A percentile compares a stretch with the other conserved stretches of the same genome.
Conservation (phyloP, 2,797 vertebrate genomes). For the Nothura maculosa region DNA sequence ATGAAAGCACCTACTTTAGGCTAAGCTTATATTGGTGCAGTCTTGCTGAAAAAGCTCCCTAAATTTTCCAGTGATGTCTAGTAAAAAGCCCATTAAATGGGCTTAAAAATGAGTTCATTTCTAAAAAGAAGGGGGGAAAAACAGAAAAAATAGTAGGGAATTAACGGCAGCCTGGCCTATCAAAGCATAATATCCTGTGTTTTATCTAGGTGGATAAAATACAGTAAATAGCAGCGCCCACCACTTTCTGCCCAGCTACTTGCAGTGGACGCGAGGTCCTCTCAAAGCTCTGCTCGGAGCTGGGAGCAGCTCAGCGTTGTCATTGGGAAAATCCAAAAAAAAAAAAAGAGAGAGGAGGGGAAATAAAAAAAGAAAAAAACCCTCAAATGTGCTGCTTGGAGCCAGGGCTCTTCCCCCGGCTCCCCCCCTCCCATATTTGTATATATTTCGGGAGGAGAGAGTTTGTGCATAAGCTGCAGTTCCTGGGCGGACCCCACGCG, state of each 20-base stretch:
- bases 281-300: neutral
- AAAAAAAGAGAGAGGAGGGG: rapidly evolving
- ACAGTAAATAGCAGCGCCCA: neutral
- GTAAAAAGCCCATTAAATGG: neutral
- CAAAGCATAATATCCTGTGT: neutral
- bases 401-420: slow-evolving; percentile 10
- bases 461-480: slow-evolving; percentile 77
- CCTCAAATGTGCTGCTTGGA: neutral
- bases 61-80: neutral
- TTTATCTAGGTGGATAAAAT: neutral
- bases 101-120: slow-evolving; percentile 22
- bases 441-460: slow-evolving; percentile 58
- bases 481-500: slow-evolving; percentile 88
- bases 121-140: neutral
- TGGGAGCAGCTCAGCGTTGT: neutral
- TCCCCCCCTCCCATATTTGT: slow-evolving; percentile 69
- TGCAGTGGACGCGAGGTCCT: slow-evolving; percentile 1
- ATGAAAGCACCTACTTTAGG: neutral
- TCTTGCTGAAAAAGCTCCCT: slow-evolving; percentile 34
- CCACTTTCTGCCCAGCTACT: slow-evolving; percentile 35
- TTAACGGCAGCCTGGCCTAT: neutral
- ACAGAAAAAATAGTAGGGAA: neutral
- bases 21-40: slow-evolving; percentile 7
- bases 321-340: neutral
- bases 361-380: neutral